phyloP scores from a whole-genome alignment of 1,140 invertebrate genomes.

The Linepithema humile region DNA sequence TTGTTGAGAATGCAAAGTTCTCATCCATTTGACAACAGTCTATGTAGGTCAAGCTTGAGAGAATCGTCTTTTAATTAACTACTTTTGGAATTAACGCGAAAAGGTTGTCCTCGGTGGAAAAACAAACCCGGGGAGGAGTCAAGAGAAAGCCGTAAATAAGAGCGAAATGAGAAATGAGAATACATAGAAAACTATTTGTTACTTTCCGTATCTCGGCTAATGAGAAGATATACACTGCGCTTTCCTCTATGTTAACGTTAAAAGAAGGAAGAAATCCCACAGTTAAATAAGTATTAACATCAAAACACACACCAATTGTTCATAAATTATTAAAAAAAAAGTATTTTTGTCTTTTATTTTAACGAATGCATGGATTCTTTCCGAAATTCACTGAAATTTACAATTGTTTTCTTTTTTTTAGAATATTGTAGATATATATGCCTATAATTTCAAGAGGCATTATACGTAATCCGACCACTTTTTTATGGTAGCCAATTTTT shows the following conservation, averaged over 20 bases:
- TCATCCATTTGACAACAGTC: conserved; percentile 56
- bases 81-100: conserved; percentile 50
- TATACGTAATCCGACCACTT: background rate
- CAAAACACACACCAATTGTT: background rate
- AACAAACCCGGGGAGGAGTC: conserved; percentile 14
- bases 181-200: conserved; percentile 45
- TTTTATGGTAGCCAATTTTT: background rate
- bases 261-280: background rate
- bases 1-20: conserved; percentile 48
- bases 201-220: conserved; percentile 22
- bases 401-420: no score
- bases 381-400: no score
- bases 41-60: conserved; percentile 65
- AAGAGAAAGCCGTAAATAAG: conserved; percentile 11
- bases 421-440: no score
- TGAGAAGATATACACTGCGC: conserved; percentile 9
- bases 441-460: background rate
- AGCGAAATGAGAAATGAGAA: conserved; percentile 26
- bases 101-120: conserved; percentile 13
- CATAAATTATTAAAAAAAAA: background rate
- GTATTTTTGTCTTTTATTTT: background rate
- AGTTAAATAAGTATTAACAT: background rate
- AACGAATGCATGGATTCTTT: no score
- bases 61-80: conserved; percentile 57
- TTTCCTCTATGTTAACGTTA: background rate